A percentile compares a stretch with the other conserved stretches of the same genome.
These are phyloP conservation scores for Baryphthengus martii DNA, from an alignment of 2,113 vertebrate genomes.

Conservation along the genomic window DNA sequence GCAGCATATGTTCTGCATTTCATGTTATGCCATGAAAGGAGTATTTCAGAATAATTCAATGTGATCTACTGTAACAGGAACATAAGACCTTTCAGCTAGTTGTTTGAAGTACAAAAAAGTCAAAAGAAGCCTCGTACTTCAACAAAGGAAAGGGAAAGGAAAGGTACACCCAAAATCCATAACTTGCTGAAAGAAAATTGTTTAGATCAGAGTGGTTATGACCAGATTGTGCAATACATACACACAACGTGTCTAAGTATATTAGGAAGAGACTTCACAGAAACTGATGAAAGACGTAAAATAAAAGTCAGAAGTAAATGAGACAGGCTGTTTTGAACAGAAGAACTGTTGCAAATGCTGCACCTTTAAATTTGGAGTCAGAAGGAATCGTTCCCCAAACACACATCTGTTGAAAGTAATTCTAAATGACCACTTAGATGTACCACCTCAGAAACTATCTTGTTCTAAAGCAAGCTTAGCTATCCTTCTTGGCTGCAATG, in stretches of 20 bases:
- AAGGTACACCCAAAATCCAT: neutral
- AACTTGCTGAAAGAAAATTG: neutral
- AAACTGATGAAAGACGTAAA: neutral
- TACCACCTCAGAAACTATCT: neutral
- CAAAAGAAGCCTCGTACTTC: neutral
- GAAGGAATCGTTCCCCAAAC: neutral
- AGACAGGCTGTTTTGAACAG: neutral
- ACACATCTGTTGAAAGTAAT: neutral
- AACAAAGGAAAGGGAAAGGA: neutral
- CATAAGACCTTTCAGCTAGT: neutral
- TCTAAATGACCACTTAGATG: neutral
- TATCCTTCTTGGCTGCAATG: neutral
- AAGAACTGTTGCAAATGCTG: neutral
- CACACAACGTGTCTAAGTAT: neutral
- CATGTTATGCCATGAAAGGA: neutral
- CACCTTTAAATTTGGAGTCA: neutral
- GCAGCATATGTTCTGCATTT: neutral
- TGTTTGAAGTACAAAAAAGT: neutral
- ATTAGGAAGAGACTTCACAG: neutral
- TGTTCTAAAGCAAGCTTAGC: neutral
- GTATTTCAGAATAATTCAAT: neutral
- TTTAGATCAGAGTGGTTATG: neutral
- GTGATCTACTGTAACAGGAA: neutral
- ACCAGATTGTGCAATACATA: neutral
- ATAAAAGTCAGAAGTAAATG: neutral